Base-by-base conservation (phyloP, 2,888 invertebrate species). In the Drosophila prolongata region DNA sequence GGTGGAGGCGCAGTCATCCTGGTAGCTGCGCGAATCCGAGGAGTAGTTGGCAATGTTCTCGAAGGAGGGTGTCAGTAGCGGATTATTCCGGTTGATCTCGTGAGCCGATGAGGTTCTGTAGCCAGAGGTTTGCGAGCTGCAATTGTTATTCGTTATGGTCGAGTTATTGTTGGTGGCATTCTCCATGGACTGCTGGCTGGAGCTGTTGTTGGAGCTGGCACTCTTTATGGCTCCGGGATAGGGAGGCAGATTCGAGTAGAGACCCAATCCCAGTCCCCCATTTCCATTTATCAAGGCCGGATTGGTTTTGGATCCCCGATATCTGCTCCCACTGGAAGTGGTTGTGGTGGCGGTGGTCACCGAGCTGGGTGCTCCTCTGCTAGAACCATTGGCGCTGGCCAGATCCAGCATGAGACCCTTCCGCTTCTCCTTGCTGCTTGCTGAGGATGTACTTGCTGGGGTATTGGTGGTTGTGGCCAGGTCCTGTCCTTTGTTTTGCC, bases 351-450 rank as follows among this genome's bases (percentile, higher is more conserved):
- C 77, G 1, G 79, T 56, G 11, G 76, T 65, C 6, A 58, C 55
- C 1, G 60, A 30, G 4, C 61, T 50, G 6, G 62, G 30, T 11
- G 61, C 52, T 6, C 66, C 55, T 6, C 44, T 62, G 8, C 43
- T 62, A 0, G 70, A 14, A 0, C n/a, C 59, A n/a, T 35, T 67
- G 42, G 67, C 59, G 24, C 79, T 87, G 24, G 88, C 90, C 89
- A 95, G 93, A 90, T 95, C 95, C 88, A 95, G 92, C 91, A 94
- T 94, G 79, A 95, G 93, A 79, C 94, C 94, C 75, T 92, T 93
- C 19, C 93, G 91, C 69, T 93, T 92, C 42, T 92, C 92, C 64
- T 66, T 43, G 42, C 43, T 70, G 42, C 24, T 71, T 34, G 49
- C 47, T 0, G 34, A 30, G 9, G 46, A 2, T 9, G 38, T 6